Conservation (phyloP, 2,113 vertebrate genomes). For the Ctenomys sociabilis region DNA sequence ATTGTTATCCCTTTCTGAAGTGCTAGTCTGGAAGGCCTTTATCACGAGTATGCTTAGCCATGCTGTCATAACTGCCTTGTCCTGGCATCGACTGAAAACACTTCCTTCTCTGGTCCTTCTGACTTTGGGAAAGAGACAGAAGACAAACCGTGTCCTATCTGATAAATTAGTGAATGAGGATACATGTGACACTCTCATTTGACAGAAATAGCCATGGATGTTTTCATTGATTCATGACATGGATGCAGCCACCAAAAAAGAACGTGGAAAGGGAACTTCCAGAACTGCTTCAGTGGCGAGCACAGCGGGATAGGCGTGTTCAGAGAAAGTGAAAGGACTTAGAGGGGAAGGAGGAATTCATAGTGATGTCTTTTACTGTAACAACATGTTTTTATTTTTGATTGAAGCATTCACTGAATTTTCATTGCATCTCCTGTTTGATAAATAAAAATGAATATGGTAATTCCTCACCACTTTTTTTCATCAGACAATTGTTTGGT, state of each 20-base stretch:
- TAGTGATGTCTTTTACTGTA: neutral
- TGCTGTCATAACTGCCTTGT: neutral
- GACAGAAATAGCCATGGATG: neutral
- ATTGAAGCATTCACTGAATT: neutral
- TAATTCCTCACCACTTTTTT: neutral
- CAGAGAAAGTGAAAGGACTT: neutral
- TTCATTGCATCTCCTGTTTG: neutral
- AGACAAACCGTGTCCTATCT: neutral
- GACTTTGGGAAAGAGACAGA: neutral
- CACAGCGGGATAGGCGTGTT: neutral
- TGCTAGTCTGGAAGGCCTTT: neutral
- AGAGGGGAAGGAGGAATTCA: neutral
- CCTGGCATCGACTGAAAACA: neutral
- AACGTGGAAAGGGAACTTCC: neutral
- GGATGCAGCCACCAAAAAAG: neutral
- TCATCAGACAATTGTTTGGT: neutral
- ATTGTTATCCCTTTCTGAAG: neutral
- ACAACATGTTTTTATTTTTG: neutral
- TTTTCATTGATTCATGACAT: neutral
- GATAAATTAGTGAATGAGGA: neutral
- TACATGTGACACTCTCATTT: neutral
- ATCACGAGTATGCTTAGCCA: neutral
- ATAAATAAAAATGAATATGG: constrained; percentile 7
- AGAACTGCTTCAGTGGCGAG: neutral
- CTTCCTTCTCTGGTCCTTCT: neutral